Percentiles rank a stretch among this genome's conserved stretches.
Conservation (phyloP, 2,113 vertebrate genomes). For the Lophochroa leadbeateri region DNA sequence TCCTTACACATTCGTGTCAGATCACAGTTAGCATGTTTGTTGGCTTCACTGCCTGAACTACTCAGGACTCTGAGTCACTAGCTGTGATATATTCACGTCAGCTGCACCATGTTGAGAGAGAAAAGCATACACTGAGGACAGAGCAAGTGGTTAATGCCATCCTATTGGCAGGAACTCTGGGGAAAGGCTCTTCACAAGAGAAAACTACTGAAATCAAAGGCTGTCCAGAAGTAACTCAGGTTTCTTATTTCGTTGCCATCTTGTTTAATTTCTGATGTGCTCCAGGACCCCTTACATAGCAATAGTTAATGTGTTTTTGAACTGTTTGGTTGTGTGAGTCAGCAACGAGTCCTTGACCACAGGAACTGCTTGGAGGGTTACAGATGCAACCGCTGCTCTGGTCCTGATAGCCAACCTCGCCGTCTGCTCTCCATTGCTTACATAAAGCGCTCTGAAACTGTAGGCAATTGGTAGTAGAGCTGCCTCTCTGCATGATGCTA, state of each 20-base stretch:
- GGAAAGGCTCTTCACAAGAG: background rate
- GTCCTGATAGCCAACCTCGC: background rate
- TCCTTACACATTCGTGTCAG: background rate
- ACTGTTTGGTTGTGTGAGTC: background rate
- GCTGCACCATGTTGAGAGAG: fast-evolving
- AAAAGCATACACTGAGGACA: background rate
- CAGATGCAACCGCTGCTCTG: background rate
- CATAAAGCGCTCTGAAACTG: background rate
- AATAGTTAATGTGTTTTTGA: background rate
- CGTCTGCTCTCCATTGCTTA: background rate
- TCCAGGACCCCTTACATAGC: background rate
- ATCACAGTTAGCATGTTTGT: background rate
- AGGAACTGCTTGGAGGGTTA: background rate
- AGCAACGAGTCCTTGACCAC: background rate
- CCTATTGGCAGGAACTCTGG: background rate
- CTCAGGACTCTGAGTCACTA: background rate
- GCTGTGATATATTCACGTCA: background rate
- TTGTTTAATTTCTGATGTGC: background rate
- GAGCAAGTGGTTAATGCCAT: background rate
- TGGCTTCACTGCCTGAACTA: background rate
- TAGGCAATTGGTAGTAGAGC: background rate
- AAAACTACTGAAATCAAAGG: background rate
- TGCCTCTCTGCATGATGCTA: background rate
- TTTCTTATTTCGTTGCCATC: background rate
- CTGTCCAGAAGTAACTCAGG: background rate